phyloP scores from a whole-genome alignment of 2,888 invertebrate species.

The Helicoverpa assulta region DNA sequence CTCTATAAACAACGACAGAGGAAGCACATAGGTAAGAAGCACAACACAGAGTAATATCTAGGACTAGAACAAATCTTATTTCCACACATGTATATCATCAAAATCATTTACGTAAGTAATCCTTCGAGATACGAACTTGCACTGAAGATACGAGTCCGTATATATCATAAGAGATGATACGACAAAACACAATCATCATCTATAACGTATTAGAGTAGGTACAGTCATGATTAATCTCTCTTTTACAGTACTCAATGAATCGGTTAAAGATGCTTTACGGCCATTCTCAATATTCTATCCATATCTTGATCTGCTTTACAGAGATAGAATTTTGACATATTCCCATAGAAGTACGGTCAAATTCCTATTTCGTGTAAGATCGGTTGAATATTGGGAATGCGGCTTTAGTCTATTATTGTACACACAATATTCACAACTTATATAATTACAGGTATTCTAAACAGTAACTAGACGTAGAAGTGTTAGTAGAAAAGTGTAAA shows the following conservation, averaged over 20 bases:
- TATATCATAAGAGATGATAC: background rate
- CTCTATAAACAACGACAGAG: slow-evolving; percentile 69
- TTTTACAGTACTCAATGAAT: slow-evolving; percentile 19
- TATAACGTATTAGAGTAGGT: background rate
- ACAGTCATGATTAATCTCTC: slow-evolving; percentile 24
- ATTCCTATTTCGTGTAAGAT: no score
- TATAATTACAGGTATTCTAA: slow-evolving; percentile 44
- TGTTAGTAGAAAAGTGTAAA: slow-evolving; percentile 83
- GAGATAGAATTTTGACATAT: no score
- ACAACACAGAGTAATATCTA: slow-evolving; percentile 83
- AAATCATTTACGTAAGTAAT: background rate
- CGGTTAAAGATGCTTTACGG: slow-evolving; percentile 18
- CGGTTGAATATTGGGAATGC: no score
- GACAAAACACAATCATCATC: background rate
- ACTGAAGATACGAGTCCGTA: background rate
- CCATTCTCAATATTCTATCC: no score
- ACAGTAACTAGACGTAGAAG: slow-evolving; percentile 51
- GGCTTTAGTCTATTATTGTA: slow-evolving; percentile 34
- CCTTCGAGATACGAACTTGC: background rate
- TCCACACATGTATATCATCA: slow-evolving; percentile 3
- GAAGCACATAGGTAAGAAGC: slow-evolving; percentile 85
- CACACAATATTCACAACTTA: slow-evolving; percentile 48
- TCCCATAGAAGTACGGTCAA: no score
- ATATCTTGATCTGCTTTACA: no score
- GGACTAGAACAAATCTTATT: slow-evolving; percentile 32